Base-by-base conservation (phyloP, 2,888 invertebrate genomes). In the Hydropsyche betteni region DNA sequence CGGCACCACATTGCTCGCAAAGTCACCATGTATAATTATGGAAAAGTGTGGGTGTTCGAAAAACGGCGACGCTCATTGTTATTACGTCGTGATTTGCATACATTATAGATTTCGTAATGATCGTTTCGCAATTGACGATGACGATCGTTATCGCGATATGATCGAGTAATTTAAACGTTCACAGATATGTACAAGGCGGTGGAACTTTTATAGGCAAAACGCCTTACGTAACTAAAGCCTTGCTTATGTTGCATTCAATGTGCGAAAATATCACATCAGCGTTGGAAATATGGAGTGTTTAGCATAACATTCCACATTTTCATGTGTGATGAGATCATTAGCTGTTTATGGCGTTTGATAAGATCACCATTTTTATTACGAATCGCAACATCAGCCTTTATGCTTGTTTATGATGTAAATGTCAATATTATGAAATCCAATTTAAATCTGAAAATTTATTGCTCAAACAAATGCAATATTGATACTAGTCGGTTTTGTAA, bases 71-170 rank as follows among this genome's bases (percentile, higher is more conserved):
- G 58, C 58, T 58, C 58, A 58, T 58, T 58, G 58, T 58, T 58
- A 58, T 58, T 58, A 58, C 16, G 58, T 58, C 8, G 58, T 58
- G 24, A 58, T 58, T 58, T 58, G 58, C 58, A 58, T 58, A 58
- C 24, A 58, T 58, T 24, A 58, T 58, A 14, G 24, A 58, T 58
- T 58, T 58, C 58, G 16, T 58, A 58, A 58, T 53, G 14, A 53
- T 58, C 8, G 16, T 58, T 58, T 58, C 8, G 58, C 58, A 58
- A 58, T 58, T 16, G 58, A 14, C 16, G 58, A 58, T 58, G 58
- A 58, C 24, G 58, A 58, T 58, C 24, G 58, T 58, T 24, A 53
- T 24, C 58, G 58, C 14, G 14, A 58, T 58, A 24, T 24, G 24
- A 14, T 16, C 58, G 14, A 24, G 58, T 58, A 58, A 24, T 58